Percentiles rank a stretch among this genome's conserved stretches.
Evolutionary conservation across 2,888 invertebrate genomes (phyloP).

Genomic region (Microplitis manilae): DNA sequence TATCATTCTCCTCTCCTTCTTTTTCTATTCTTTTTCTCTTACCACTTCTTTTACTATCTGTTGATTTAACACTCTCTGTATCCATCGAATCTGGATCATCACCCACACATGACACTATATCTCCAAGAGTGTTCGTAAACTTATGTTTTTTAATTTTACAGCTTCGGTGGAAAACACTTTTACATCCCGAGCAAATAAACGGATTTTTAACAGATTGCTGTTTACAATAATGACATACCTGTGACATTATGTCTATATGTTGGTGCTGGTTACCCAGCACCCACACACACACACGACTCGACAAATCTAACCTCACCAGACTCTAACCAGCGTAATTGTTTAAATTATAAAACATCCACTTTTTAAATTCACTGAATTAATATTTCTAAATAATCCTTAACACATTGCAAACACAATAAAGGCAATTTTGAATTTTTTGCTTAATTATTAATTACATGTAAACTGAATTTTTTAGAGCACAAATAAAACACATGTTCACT

Average conservation of each 20-base stretch:
- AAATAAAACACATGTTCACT: too few relatives aligned
- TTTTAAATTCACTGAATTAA: too few relatives aligned
- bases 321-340: too few relatives aligned
- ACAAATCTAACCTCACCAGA: too few relatives aligned
- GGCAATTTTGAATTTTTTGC: too few relatives aligned
- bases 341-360: too few relatives aligned
- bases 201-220: not conserved
- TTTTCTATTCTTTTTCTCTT: conserved; percentile 2
- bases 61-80: conserved; percentile 7
- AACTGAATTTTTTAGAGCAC: too few relatives aligned
- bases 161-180: not conserved
- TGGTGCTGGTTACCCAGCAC: not conserved
- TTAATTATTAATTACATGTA: too few relatives aligned
- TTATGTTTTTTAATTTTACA: conserved; percentile 3
- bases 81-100: not conserved
- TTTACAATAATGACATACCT: conserved; percentile 1
- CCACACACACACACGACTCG: not conserved
- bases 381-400: too few relatives aligned
- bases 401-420: too few relatives aligned
- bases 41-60: not conserved
- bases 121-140: not conserved
- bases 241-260: not conserved
- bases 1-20: not conserved
- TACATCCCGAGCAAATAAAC: not conserved
- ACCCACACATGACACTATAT: not conserved